Conservation (phyloP, 2,113 vertebrate genomes). For the Leucopsar rothschildi region DNA sequence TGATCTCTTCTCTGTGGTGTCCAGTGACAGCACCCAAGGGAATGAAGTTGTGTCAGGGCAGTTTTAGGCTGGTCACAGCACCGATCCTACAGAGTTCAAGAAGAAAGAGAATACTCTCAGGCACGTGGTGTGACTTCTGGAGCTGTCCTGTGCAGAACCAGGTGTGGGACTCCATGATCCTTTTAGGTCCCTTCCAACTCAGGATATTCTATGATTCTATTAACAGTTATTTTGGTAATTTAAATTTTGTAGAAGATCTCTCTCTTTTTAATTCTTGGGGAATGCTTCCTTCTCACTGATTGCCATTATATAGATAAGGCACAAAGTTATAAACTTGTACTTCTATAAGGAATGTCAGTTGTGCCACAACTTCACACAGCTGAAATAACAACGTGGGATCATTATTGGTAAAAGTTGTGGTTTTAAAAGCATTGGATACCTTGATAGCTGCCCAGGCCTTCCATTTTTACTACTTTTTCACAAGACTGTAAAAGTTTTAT, state of each 20-base stretch:
- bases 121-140: background rate
- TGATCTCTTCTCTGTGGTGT: background rate
- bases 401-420: background rate
- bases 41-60: background rate
- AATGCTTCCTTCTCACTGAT: background rate
- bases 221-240: background rate
- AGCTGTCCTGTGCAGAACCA: background rate
- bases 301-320: background rate
- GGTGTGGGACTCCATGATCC: background rate
- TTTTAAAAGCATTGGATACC: background rate
- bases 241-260: background rate
- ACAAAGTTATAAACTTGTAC: background rate
- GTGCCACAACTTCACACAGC: background rate
- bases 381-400: background rate
- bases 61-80: background rate
- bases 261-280: background rate
- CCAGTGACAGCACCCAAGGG: background rate
- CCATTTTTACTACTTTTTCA: constrained; percentile 1
- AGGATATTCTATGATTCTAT: background rate
- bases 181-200: background rate
- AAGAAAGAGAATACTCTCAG: background rate
- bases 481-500: background rate
- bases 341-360: background rate
- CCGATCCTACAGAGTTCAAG: background rate
- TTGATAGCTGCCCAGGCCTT: background rate